Percentiles rank a stretch among this genome's conserved stretches.
Evolutionary conservation across 2,113 vertebrate species (phyloP).

Genomic region (Hippolais icterina): DNA sequence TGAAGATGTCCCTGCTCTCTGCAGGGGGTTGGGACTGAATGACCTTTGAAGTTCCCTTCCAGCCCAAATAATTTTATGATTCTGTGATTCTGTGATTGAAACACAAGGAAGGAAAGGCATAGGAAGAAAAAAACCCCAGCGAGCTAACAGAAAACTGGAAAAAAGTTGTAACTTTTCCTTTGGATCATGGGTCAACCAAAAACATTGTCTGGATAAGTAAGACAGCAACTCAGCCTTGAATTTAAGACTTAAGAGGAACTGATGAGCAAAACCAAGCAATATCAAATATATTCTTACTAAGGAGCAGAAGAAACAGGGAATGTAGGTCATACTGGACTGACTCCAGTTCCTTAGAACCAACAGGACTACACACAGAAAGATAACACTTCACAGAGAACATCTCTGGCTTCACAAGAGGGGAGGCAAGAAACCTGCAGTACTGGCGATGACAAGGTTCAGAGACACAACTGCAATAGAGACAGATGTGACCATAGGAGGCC

Average conservation of each 20-base stretch:
- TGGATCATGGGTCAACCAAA: background rate
- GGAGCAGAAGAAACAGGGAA: background rate
- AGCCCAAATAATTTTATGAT: background rate
- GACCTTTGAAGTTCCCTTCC: background rate
- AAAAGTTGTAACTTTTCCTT: background rate
- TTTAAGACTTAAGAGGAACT: background rate
- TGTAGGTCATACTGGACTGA: background rate
- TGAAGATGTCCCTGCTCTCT: background rate
- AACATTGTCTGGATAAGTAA: background rate
- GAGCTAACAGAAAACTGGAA: background rate
- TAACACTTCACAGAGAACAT: background rate
- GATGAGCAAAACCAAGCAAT: background rate
- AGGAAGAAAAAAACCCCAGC: background rate
- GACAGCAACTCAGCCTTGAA: background rate
- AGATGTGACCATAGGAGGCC: accelerated
- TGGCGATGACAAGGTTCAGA: background rate
- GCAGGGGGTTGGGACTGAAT: no score
- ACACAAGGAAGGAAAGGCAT: background rate
- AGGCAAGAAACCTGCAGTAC: background rate
- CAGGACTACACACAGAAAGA: background rate
- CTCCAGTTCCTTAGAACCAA: background rate
- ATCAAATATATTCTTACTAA: background rate
- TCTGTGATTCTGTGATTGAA: background rate
- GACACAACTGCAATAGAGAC: accelerated
- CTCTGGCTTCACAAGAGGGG: background rate